Conservation (phyloP, 1,140 invertebrate genomes). For the Luehdorfia chinensis region DNA sequence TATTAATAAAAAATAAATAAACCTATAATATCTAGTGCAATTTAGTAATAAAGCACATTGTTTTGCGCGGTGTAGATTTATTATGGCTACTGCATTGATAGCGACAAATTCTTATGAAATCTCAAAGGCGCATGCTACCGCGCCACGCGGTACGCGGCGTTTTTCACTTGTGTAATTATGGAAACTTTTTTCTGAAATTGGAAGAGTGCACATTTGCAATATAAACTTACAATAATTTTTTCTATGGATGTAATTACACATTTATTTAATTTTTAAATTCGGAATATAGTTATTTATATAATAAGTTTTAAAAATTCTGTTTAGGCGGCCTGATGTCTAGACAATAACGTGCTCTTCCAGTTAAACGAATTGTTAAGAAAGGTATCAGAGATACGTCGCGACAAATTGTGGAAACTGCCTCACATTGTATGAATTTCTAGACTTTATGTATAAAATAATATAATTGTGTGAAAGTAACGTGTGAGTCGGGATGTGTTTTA, state of each 20-base stretch:
- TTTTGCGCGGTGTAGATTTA: no score
- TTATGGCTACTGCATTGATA: no score
- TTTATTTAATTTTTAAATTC: not conserved
- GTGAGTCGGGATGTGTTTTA: conserved; percentile 29
- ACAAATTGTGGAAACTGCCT: conserved; percentile 30
- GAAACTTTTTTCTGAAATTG: not conserved
- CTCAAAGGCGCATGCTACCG: conserved; percentile 4
- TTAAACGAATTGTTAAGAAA: not conserved
- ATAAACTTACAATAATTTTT: not conserved
- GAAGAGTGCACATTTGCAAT: not conserved
- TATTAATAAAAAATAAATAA: no score
- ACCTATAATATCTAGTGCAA: no score
- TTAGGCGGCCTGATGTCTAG: conserved; percentile 6
- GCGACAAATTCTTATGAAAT: conserved; percentile 12
- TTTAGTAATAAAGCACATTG: no score
- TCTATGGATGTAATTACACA: no score
- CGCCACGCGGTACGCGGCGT: not conserved
- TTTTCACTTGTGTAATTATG: not conserved
- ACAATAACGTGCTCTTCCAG: conserved; percentile 8
- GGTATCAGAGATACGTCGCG: not conserved
- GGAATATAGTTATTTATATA: not conserved
- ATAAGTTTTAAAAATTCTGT: not conserved
- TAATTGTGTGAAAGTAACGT: conserved; percentile 25
- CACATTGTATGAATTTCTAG: conserved; percentile 29
- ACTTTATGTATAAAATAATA: conserved; percentile 28